A percentile compares a stretch with the other conserved stretches of the same genome.
Evolutionary conservation across 2,113 vertebrate species (phyloP).

Genomic region (Capreolus pygargus): DNA sequence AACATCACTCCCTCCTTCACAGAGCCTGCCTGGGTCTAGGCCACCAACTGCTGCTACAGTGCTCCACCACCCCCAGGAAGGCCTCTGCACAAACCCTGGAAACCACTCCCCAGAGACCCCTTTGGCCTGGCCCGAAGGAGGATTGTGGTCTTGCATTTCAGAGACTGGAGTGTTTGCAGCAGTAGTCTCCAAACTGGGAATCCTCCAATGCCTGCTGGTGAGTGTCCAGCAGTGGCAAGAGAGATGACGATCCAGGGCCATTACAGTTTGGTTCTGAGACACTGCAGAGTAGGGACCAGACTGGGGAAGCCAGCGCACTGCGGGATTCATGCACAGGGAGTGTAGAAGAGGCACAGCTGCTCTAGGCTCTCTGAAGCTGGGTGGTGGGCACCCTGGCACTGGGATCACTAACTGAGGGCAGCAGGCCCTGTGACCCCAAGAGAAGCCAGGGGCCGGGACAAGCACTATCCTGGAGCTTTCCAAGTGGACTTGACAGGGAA

Average conservation of each 20-base stretch:
- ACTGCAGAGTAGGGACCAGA: fast-evolving
- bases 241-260: fast-evolving
- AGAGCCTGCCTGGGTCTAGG: background rate
- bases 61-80: background rate
- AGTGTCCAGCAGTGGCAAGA: too few relatives aligned
- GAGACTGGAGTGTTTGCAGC: background rate
- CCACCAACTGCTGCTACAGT: fast-evolving
- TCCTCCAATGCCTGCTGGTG: too few relatives aligned
- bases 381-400: too few relatives aligned
- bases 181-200: fast-evolving
- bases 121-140: fast-evolving
- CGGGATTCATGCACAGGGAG: fast-evolving
- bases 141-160: background rate
- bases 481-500: fast-evolving
- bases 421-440: background rate
- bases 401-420: background rate
- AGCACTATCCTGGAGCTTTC: too few relatives aligned
- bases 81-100: background rate
- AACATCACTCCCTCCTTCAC: too few relatives aligned
- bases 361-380: background rate
- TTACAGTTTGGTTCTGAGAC: fast-evolving
- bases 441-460: background rate
- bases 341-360: too few relatives aligned
- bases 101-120: background rate
- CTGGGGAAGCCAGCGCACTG: fast-evolving